Base-by-base conservation (phyloP, 2,888 invertebrate genomes). In the Cerceris rybyensis region DNA sequence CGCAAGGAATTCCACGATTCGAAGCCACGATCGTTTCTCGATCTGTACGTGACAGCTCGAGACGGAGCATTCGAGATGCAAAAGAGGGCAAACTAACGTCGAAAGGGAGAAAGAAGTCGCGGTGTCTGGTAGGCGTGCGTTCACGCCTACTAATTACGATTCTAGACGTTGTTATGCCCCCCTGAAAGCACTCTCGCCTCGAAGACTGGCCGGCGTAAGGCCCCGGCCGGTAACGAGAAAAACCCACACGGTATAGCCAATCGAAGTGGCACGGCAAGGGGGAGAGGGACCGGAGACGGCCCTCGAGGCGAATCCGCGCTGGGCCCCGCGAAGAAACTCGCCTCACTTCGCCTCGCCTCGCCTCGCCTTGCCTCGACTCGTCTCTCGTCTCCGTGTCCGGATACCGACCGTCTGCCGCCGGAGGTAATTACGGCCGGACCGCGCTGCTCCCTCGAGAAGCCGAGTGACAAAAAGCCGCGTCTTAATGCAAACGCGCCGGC, bases 71-170 rank as follows among this genome's bases (percentile, higher is more conserved):
- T 4, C 28, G 28, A 28, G 28, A 39, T 11, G 64, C 50, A 75
- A 63, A 82, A 68, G 58, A 67, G 67, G 59, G 43, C 65, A 72
- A 79, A 80, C 60, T 75, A 63, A 84, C 58, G 75, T 68, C 81
- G 70, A 80, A 73, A 54, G 57, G 70, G 42, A 68, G 69, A 82
- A 80, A 81, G 75, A 84, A 83, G 80, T 83, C 79, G 77, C 83
- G 87, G 90, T 88, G 89, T 90, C 90, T 88, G 89, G 91, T 90
- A 89, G 92, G 92, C 91, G 91, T 91, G 74, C 75, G 81, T 87
- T 89, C 87, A 92, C 92, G 92, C 92, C 92, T 92, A 91, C 92
- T 92, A 92, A 92, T 92, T 91, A 92, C 89, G 86, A 88, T 90
- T 90, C 88, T 89, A 88, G 89, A 90, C 87, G 90, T 90, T 87